Evolutionary conservation across 2,113 vertebrate species (phyloP), one percentile per base, ranked within the genome.

Genomic region (Cygnus buccinator): DNA sequence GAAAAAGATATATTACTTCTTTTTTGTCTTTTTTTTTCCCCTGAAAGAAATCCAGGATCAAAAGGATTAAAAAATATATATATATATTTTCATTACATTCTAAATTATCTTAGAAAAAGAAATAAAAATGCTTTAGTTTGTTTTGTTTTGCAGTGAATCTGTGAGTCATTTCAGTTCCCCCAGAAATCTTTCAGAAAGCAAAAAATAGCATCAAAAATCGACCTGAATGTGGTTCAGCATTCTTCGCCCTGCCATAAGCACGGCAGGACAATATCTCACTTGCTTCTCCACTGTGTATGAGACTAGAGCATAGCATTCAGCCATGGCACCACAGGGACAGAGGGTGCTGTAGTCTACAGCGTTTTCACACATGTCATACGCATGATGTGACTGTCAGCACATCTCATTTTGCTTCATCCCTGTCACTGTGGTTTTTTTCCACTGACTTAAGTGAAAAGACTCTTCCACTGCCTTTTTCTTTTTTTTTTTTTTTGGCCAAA

Each of bases 41-140:
- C 37, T 33, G 9, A 80, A 58, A 19, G 29, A 6, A 25, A 41
- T 6, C 5, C 44, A 26, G 62, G 62, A 65, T 18, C 35, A 63
- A 26, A 63, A 58, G 5, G 15, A 59, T 22, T 12, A 55, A 92
- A 96, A 67, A 10, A 39, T 39, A 39, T 39, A 39, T 39, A 39
- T 39, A 23, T 55, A 4, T 20, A 8, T 1, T 41, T 83, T 72
- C 41, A 66, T 58, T 39, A 13, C 20, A 6, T 59, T 18, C 19
- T 58, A 17, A 52, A 74, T 55, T 50, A 50, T 26, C 4, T 28
- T 29, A 11, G 6, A 6, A 58, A 84, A 90, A 74, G 0, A 66
- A 59, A 2, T 0, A 46, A 71, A 87, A 65, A 28, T 3, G 0
- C 25, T 66, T 29, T 26, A 9, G 0, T 31, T 50, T 26, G 18